Base-by-base conservation (phyloP, 2,797 vertebrate genomes). In the Falco columbarius region DNA sequence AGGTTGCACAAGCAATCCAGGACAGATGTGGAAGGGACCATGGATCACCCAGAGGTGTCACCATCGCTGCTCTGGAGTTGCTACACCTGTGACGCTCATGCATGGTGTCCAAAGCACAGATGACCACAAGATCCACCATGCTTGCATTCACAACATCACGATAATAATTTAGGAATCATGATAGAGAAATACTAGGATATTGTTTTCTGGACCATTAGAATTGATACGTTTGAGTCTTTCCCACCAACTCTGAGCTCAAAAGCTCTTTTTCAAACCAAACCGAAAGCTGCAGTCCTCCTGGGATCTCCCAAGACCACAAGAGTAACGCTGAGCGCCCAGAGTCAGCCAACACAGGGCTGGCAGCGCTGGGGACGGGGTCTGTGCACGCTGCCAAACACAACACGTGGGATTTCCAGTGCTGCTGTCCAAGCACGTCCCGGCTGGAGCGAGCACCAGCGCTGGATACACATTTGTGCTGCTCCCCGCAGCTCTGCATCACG, bases 371-470 rank as follows among this genome's bases (percentile, higher is more conserved):
- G 0, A 9, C 4, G 4, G 59, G 71, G 29, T 40, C 54, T 55
- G 66, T 12, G 38, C 7, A 1, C 0, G 2, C 71, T 88, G 87
- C 79, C 75, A 86, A 65, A 81, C 0, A 0, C 1, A 6, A 65
- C 70, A 77, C 8, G 2, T 22, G 67, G 74, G 71, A 79, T 59
- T 87, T 38, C 1, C 12, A 81, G 71, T 2, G 2, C 65, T 66
- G 82, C 80, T 85, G 74, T 77, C 80, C 83, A 72, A 61, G 44
- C 74, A 80, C 30, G 9, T 65, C 86, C 70, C 1, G 1, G 66
- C 40, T 12, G 14, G 40, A 93, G 44, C 1, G 0, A 91, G 32
- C 5, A 1, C 44, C 4, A 6, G 59, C 46, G 52, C 75, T 61
- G 61, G 58, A 66, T 73, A 47, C 26, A 19, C 0, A 0, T 63